Percentiles rank a stretch among this genome's conserved stretches.
These are phyloP conservation scores for Panthera leo DNA, from an alignment of 2,113 vertebrate genomes.

Conservation along the genomic window DNA sequence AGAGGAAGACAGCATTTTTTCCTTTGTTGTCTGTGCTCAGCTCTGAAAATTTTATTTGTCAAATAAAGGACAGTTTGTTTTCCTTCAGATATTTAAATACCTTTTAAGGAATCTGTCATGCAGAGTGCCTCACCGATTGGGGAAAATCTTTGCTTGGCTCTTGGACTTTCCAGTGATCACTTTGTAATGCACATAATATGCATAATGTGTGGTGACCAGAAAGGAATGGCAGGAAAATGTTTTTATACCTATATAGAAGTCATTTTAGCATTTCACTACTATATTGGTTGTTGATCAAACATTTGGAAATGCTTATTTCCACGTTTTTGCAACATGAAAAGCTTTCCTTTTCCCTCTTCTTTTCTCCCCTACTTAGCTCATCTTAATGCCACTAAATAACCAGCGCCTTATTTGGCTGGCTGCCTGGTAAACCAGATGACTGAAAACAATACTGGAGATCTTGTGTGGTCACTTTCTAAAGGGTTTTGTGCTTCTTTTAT, in stretches of 20 bases:
- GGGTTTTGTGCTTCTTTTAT: conserved; percentile 28
- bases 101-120: neutral
- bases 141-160: neutral
- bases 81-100: neutral
- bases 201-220: neutral
- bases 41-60: conserved; percentile 4
- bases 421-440: conserved; percentile 25
- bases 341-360: neutral
- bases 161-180: neutral
- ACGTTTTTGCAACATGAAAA: conserved; percentile 14
- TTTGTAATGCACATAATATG: neutral
- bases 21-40: neutral
- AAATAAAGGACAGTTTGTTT: conserved; percentile 13
- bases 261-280: neutral
- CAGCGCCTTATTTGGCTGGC: conserved; percentile 17
- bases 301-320: conserved; percentile 47
- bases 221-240: neutral
- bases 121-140: neutral
- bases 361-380: neutral
- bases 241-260: neutral
- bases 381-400: conserved; percentile 44
- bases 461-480: conserved; percentile 64
- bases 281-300: neutral
- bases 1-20: neutral
- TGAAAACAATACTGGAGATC: neutral